Evolutionary conservation across 2,113 vertebrate genomes (phyloP).

Genomic region (Phyllostomus discolor): DNA sequence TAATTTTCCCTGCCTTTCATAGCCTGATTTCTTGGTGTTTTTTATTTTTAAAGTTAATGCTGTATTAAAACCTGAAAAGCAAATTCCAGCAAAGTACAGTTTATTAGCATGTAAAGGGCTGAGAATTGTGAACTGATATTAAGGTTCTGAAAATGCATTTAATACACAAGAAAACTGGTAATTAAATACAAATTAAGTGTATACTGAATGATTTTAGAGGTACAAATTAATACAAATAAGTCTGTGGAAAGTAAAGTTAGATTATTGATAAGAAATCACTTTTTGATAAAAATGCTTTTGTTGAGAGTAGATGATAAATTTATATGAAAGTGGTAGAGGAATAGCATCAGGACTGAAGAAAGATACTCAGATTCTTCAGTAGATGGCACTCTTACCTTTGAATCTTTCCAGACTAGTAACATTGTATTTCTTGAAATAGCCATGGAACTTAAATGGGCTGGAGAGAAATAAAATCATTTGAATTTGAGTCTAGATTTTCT

Average conservation of each 20-base stretch:
- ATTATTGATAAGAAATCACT: neutral
- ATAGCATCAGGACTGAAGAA: neutral
- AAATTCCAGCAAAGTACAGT: neutral
- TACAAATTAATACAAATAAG: neutral
- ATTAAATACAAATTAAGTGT: neutral
- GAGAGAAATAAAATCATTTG: neutral
- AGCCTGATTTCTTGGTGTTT: neutral
- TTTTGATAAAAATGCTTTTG: neutral
- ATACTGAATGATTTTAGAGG: neutral
- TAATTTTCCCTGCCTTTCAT: neutral
- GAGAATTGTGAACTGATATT: neutral
- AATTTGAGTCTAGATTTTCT: neutral
- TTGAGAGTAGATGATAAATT: neutral
- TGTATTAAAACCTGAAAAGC: neutral
- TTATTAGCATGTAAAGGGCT: neutral
- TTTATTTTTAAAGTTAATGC: neutral
- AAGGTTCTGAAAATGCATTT: neutral
- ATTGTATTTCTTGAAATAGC: neutral
- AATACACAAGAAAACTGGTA: neutral
- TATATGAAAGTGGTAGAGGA: neutral
- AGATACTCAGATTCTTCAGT: constrained; percentile 52
- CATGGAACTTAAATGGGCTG: neutral
- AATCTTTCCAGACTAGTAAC: neutral
- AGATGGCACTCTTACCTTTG: constrained; percentile 60
- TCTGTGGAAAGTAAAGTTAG: neutral